Evolutionary conservation across 1,140 invertebrate genomes (phyloP), one percentile per base, ranked within the genome.

Genomic region (Macrotrachela quadricornifera): DNA sequence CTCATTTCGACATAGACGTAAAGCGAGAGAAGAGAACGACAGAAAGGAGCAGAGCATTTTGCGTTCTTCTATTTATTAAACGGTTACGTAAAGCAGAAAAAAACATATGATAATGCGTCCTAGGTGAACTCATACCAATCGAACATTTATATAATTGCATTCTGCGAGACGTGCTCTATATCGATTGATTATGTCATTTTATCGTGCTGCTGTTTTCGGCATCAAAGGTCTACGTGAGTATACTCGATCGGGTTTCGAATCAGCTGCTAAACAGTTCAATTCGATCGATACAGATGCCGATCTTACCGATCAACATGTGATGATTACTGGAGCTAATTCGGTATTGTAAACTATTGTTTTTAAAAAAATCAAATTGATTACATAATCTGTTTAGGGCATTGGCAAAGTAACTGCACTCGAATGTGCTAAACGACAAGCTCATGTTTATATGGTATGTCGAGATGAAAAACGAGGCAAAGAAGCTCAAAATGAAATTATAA

Each of bases 281-380:
- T 39, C 62, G n/a, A 43, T 52, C 14, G 73, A 75, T 57, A 54
- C 74, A 39, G 66, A 73, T 30, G 69, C 72, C 10, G 62, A 71
- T 58, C 61, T 69, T 30, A 59, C 59, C 6, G 63, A 63, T 3
- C 61, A 62, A 56, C 63, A 63, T 18, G 73, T 63, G 52, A 65
- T 73, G 61, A 68, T 74, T 21, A 73, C 72, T 42, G 63, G 65
- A 11, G 71, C 66, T 14, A 74, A 73, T 74, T 38, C 72, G 73
- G 13, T 64, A 60, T n/a, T 51, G 58, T 50, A 44, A 48, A 57
- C 39, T 63, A 63, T 56, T 57, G 13, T 56, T 67, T 46, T 64
- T 62, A 10, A 60, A 65, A 30, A 30, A 30, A 4, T 30, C 21
- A 30, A 30, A 30, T 30, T 4, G 21, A 4, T 30, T 60, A 64